Percentiles rank a stretch among this genome's conserved stretches.
These are phyloP conservation scores for human (Homo sapiens) DNA, from an alignment of 2,113 vertebrate species.

Conservation along the genomic window GRCh38 chr13:110287501-110288000, in stretches of 20 bases:
- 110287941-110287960: too few species aligned
- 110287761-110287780: neutral
- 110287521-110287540: neutral
- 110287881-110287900: too few species aligned
- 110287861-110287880: too few species aligned
- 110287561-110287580: neutral
- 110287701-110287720: neutral
- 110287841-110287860: neutral
- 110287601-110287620: neutral
- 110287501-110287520: neutral
- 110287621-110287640: neutral
- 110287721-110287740: neutral
- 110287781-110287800: neutral
- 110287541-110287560: neutral
- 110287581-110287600: neutral
- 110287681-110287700: conserved; percentile 22
- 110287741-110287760: neutral
- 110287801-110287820: accelerated
- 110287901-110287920: too few species aligned
- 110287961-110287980: too few species aligned
- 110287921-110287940: too few species aligned
- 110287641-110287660: neutral
- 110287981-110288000: too few species aligned
- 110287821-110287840: neutral
- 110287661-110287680: neutral